phyloP scores from a whole-genome alignment of 1,140 invertebrate genomes.

The Thaumetopoea pityocampa region DNA sequence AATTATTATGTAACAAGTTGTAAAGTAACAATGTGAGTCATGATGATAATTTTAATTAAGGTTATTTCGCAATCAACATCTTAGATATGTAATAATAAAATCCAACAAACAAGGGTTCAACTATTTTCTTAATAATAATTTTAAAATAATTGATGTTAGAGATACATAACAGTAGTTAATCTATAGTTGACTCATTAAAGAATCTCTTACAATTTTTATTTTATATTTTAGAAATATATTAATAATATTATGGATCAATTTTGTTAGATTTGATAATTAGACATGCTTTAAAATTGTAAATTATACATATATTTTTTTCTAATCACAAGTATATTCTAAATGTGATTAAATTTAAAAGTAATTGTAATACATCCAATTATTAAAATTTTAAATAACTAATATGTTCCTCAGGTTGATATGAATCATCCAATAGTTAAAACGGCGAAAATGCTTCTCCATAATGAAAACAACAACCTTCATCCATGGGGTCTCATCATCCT shows the following conservation, averaged over 20 bases:
- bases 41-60: slow-evolving; percentile 8
- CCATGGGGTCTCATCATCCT: slow-evolving; percentile 91
- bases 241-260: no score
- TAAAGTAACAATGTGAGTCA: slow-evolving; percentile 11
- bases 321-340: no score
- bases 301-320: not conserved
- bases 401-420: slow-evolving; percentile 80
- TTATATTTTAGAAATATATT: no score
- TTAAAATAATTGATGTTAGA: not conserved
- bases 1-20: slow-evolving; percentile 26
- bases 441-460: slow-evolving; percentile 87
- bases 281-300: not conserved
- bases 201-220: no score
- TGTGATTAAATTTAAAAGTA: not conserved
- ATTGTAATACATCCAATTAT: no score
- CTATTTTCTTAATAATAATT: not conserved
- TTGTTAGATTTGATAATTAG: no score
- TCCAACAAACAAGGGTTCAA: no score
- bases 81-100: slow-evolving; percentile 6
- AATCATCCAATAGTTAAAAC: slow-evolving; percentile 94
- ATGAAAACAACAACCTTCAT: slow-evolving; percentile 90
- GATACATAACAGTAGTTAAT: no score
- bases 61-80: slow-evolving; percentile 21
- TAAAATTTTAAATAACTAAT: not conserved
- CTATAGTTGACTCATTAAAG: no score